Evolutionary conservation across 2,888 invertebrate species (phyloP), one percentile per base, ranked within the genome.

Genomic region (Torymus texanus): DNA sequence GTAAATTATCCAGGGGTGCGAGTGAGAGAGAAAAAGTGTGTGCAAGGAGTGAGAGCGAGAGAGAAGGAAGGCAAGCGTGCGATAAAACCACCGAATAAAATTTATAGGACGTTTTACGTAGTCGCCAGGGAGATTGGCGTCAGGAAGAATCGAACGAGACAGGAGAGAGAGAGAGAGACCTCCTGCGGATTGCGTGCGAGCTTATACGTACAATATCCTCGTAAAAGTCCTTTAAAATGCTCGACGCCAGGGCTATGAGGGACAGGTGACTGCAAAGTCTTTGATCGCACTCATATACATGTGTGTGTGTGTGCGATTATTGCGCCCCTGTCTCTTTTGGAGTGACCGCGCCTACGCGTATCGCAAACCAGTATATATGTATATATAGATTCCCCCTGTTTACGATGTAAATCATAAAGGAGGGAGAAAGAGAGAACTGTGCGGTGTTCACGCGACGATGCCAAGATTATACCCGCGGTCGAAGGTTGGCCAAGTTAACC

Each of bases 91-190:
- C 83, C 86, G 87, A 86, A 89, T 88, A 86, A 88, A 88, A 89
- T 89, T 88, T 89, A 88, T 84, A 86, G 85, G 88, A 88, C 88
- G 86, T 89, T 89, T 83, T 88, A 88, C 87, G 86, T 85, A 88
- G 88, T 87, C 86, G 84, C 74, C 83, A 81, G 84, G 84, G 84
- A 86, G 88, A 88, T 88, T 85, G 87, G 87, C 86, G 88, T 88
- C 87, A 86, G 87, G 81, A 84, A 85, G 84, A 88, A 89, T 89
- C 87, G 88, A 87, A 87, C 86, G 87, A 87, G 88, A 88, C 88
- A 51, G n/a, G 65, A 65, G 65, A 65, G 65, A 50, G 65, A 65
- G 65, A 50, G 65, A 66, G 66, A 55, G 68, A 86, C 87, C 88
- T 88, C 87, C 86, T 85, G 87, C 80, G 87, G 89, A 88, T 86